phyloP scores from a whole-genome alignment of 2,113 vertebrate species.

The Petrocephalus zakoni region DNA sequence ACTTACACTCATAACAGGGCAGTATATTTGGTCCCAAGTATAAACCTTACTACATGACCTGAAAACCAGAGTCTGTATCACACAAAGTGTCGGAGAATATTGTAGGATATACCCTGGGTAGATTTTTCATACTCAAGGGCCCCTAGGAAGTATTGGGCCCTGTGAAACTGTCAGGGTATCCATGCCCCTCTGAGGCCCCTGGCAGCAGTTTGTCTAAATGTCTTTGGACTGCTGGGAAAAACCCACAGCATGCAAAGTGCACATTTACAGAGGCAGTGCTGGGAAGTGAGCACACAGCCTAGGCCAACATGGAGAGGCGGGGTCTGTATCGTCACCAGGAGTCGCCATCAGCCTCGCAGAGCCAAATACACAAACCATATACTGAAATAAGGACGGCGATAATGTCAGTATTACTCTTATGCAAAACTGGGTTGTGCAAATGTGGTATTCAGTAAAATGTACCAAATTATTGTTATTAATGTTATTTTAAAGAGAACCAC shows the following conservation, averaged over 20 bases:
- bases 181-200: not conserved
- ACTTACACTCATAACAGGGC: not conserved
- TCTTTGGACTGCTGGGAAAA: not conserved
- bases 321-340: not conserved
- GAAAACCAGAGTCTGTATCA: not conserved
- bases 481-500: not conserved
- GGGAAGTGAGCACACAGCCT: not conserved
- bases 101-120: not conserved
- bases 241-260: not conserved
- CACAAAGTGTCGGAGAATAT: not conserved
- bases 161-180: not conserved
- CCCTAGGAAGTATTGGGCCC: not conserved
- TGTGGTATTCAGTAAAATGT: not conserved
- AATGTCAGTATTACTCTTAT: not conserved
- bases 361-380: not conserved
- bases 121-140: not conserved
- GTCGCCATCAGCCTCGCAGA: not conserved
- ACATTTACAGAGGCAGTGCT: not conserved
- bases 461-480: not conserved
- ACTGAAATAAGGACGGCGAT: not conserved
- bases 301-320: not conserved
- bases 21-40: not conserved
- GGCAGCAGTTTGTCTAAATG: not conserved
- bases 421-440: not conserved
- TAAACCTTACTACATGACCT: not conserved